Conservation (phyloP, 2,888 invertebrate species). For the Sinohyriopsis cumingii region DNA sequence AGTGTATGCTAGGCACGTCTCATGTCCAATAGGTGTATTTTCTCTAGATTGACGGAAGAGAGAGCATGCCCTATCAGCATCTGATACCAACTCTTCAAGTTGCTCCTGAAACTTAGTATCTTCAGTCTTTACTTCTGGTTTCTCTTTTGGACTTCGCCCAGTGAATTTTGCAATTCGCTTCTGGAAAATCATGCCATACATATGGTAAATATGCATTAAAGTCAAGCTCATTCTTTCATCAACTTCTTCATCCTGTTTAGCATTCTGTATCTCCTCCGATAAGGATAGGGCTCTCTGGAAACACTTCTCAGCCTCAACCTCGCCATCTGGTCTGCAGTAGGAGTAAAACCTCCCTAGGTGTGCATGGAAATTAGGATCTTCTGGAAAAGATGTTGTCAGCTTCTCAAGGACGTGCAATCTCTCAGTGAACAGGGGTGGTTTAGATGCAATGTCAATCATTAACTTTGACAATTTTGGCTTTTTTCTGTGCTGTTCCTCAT, state of each 20-base stretch:
- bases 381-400: slow-evolving; percentile 28
- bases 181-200: slow-evolving; percentile 44
- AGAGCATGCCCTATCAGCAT: slow-evolving; percentile 34
- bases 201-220: slow-evolving; percentile 46
- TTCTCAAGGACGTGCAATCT: slow-evolving; percentile 35
- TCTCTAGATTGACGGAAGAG: slow-evolving; percentile 33
- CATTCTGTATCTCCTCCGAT: slow-evolving; percentile 19
- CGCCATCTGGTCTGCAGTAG: slow-evolving; percentile 34
- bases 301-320: slow-evolving; percentile 24
- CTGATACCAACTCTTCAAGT: slow-evolving; percentile 19
- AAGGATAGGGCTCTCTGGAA: slow-evolving; percentile 32
- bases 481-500: slow-evolving; percentile 21
- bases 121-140: slow-evolving; percentile 6
- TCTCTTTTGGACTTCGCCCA: slow-evolving; percentile 23
- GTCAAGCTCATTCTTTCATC: slow-evolving; percentile 29
- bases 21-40: slow-evolving; percentile 26
- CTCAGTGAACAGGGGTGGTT: slow-evolving; percentile 36
- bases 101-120: slow-evolving; percentile 10
- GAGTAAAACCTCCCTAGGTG: slow-evolving; percentile 38
- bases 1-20: slow-evolving; percentile 29
- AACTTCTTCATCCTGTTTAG: slow-evolving; percentile 15
- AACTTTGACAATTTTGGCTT: slow-evolving; percentile 36
- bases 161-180: slow-evolving; percentile 24
- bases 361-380: slow-evolving; percentile 38
- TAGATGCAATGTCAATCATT: slow-evolving; percentile 35